Evolutionary conservation across 2,888 invertebrate species (phyloP), one percentile per base, ranked within the genome.

Genomic region (Lasius platythorax): DNA sequence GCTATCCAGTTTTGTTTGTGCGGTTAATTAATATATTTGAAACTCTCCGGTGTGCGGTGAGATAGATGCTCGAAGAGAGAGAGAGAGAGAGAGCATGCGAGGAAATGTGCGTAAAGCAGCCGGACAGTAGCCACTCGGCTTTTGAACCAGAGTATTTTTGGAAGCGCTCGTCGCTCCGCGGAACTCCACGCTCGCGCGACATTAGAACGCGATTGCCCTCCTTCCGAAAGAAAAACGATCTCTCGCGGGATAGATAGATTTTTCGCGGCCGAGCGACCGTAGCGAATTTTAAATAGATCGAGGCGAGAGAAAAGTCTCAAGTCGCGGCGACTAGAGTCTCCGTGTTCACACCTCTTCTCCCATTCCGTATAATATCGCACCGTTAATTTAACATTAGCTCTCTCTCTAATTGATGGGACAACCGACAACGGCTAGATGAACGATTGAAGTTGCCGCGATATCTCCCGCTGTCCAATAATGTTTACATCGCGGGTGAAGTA

Each of bases 181-280:
- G 76, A 87, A 83, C 88, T 81, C 82, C 82, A 70, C 83, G 73
- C 89, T 85, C 61, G 68, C 74, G 73, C 84, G 83, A 82, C 81
- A 88, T 86, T 82, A 78, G 83, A 86, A 87, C 87, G 53, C 53
- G 91, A 90, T 89, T 85, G 91, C 88, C 91, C 90, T 72, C 88
- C 82, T 90, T 90, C 68, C 84, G 18, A 76, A 40, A 66, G 75
- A 83, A 82, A 82, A 89, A 82, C 76, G 63, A 23, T 30, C 56
- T 30, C 15, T 9, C 30, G 56, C 12, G 23, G 8, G 46, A 56
- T 12, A 53, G 12, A n/a, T 4, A 40, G 30, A 61, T 46, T 37
- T 68, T 79, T 61, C 73, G 61, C 61, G 53, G n/a, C 53, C 53
- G 72, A 43, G 58, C 58, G 58, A 43, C 30, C 23, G 23, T 30